These are phyloP conservation scores for Nyctibius grandis DNA, from an alignment of 2,797 vertebrate genomes.

Conservation along the genomic window DNA sequence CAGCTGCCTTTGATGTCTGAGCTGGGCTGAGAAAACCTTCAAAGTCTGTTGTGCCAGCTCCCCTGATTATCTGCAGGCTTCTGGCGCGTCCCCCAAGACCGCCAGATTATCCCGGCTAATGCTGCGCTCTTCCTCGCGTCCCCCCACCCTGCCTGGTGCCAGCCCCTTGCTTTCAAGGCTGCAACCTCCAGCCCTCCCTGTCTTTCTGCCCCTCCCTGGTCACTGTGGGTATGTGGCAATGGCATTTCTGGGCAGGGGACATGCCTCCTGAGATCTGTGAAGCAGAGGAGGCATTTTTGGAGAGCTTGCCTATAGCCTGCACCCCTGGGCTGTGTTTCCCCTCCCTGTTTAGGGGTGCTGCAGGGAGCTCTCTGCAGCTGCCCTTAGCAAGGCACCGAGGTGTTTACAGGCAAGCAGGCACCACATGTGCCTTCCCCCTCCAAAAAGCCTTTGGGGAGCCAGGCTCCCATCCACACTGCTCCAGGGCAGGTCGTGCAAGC, in stretches of 20 bases:
- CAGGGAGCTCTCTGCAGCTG: not conserved
- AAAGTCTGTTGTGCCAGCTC: constrained; percentile 22
- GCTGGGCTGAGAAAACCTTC: constrained; percentile 34
- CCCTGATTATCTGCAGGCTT: constrained; percentile 24
- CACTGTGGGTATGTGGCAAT: not conserved
- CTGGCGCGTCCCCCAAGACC: not conserved
- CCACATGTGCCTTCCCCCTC: rapidly evolving
- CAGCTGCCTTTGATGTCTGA: constrained; percentile 59
- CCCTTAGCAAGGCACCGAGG: not conserved
- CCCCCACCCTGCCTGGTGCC: not conserved
- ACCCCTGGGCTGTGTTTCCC: not conserved
- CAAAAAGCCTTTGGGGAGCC: not conserved
- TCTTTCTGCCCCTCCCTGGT: not conserved
- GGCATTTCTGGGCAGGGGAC: not conserved
- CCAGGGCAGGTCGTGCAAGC: not conserved
- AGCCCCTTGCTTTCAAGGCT: not conserved
- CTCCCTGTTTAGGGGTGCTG: rapidly evolving
- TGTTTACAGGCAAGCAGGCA: not conserved
- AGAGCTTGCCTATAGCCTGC: not conserved
- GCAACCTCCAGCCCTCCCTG: not conserved
- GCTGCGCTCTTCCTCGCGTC: not conserved
- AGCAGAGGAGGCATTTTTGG: not conserved
- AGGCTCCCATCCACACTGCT: not conserved
- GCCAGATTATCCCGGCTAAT: constrained; percentile 45
- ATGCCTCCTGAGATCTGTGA: not conserved